Evolutionary conservation across 2,888 invertebrate genomes (phyloP).

Genomic region (Mythimna ferrago): DNA sequence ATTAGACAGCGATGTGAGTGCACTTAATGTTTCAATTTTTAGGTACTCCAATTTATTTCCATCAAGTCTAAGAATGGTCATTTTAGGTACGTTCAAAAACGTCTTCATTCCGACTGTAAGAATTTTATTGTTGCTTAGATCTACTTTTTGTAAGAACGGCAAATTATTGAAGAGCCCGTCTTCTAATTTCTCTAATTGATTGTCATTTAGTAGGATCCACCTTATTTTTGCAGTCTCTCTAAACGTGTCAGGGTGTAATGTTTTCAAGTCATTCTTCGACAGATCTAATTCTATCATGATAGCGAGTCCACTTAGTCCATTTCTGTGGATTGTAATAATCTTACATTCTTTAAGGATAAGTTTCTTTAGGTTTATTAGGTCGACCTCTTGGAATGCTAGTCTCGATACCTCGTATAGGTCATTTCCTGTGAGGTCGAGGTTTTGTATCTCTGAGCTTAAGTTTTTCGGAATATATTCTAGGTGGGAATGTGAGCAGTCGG

Average conservation of each 20-base stretch:
- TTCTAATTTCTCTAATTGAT: constrained; percentile 93
- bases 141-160: constrained; percentile 93
- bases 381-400: constrained; percentile 93
- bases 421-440: constrained; percentile 94
- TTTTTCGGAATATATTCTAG: constrained; percentile 93
- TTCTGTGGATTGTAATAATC: constrained; percentile 93
- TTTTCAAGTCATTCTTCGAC: constrained; percentile 93
- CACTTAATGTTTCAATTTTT: constrained; percentile 92
- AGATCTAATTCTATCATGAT: constrained; percentile 96
- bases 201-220: constrained; percentile 94
- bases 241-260: constrained; percentile 93
- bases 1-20: constrained; percentile 92
- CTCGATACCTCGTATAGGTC: constrained; percentile 92
- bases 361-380: constrained; percentile 95
- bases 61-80: constrained; percentile 93
- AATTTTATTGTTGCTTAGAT: constrained; percentile 94
- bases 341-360: constrained; percentile 94
- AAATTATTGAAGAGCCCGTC: constrained; percentile 95
- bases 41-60: constrained; percentile 94
- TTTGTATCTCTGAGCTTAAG: constrained; percentile 93
- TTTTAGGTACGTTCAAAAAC: constrained; percentile 92
- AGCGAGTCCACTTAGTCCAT: constrained; percentile 94
- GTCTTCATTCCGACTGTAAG: constrained; percentile 93
- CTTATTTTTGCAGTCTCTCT: constrained; percentile 93
- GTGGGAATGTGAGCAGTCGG: constrained; percentile 94